phyloP scores from a whole-genome alignment of 1,140 invertebrate genomes.

The Drosophila pachea region DNA sequence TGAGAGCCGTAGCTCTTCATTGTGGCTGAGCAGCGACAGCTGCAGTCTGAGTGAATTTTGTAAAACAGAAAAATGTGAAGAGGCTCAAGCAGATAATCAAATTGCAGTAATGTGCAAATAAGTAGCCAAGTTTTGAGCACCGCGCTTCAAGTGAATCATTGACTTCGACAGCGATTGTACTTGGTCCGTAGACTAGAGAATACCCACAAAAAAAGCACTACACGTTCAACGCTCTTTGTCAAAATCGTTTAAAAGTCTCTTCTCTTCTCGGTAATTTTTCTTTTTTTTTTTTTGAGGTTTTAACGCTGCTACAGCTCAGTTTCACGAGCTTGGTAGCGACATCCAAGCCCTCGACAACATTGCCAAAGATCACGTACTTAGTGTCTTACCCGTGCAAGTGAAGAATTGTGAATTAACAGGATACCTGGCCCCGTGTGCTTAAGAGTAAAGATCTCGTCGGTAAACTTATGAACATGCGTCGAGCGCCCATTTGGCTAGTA shows the following conservation, averaged over 20 bases:
- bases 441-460: conserved; percentile 96
- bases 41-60: no score
- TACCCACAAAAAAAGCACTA: no score
- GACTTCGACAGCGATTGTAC: no score
- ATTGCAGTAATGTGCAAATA: no score
- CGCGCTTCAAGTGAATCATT: no score
- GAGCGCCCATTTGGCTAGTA: conserved; percentile 96
- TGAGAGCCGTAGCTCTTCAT: no score
- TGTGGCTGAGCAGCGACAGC: no score
- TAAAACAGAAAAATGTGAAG: no score
- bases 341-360: conserved; percentile 96
- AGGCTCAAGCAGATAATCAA: no score
- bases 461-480: conserved; percentile 95
- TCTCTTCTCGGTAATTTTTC: conserved; percentile 3
- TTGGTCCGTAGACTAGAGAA: no score
- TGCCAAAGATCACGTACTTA: conserved; percentile 97
- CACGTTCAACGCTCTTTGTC: no score
- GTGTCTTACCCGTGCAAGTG: conserved; percentile 95
- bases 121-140: no score
- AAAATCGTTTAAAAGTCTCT: conserved; percentile 14
- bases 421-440: conserved; percentile 94
- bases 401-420: conserved; percentile 97
- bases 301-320: conserved; percentile 8
- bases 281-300: conserved; percentile 15
- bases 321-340: conserved; percentile 78